phyloP scores from a whole-genome alignment of 2,113 vertebrate genomes.

The Jaculus jaculus region DNA sequence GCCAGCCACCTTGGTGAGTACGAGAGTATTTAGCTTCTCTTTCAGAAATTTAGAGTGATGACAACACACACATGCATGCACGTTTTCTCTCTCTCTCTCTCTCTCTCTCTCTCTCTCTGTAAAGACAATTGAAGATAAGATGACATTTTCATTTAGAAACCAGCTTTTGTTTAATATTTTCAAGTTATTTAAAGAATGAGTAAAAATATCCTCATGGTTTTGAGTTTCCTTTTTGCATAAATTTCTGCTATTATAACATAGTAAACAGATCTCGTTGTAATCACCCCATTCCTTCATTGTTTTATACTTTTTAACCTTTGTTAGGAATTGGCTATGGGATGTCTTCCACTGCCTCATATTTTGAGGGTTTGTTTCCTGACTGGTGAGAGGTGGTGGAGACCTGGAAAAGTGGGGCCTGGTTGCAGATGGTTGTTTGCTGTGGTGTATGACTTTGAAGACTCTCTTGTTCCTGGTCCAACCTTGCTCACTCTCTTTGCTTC shows the following conservation, averaged over 20 bases:
- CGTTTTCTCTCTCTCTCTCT: no score
- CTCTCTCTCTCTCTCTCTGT: no score
- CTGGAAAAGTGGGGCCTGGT: background rate
- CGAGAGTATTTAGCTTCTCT: slow-evolving; percentile 53
- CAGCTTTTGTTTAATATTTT: slow-evolving; percentile 26
- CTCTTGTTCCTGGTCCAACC: background rate
- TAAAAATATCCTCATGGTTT: background rate
- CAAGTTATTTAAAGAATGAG: slow-evolving; percentile 16
- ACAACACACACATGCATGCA: slow-evolving; percentile 54
- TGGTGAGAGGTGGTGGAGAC: background rate
- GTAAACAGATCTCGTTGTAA: background rate
- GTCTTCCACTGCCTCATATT: no score
- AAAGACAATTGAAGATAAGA: slow-evolving; percentile 42
- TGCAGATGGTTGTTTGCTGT: background rate
- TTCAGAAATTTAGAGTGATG: slow-evolving; percentile 62
- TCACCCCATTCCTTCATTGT: background rate
- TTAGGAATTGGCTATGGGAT: no score
- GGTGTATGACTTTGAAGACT: background rate
- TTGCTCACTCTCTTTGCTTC: background rate
- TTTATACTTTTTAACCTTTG: background rate
- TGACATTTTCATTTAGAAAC: background rate
- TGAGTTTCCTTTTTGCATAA: slow-evolving; percentile 19
- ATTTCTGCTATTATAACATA: background rate
- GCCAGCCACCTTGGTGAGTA: slow-evolving; percentile 51
- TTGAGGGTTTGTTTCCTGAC: background rate